A percentile compares a stretch with the other conserved stretches of the same genome.
phyloP scores from a whole-genome alignment of 2,888 invertebrate genomes.

The Meta bourneti region DNA sequence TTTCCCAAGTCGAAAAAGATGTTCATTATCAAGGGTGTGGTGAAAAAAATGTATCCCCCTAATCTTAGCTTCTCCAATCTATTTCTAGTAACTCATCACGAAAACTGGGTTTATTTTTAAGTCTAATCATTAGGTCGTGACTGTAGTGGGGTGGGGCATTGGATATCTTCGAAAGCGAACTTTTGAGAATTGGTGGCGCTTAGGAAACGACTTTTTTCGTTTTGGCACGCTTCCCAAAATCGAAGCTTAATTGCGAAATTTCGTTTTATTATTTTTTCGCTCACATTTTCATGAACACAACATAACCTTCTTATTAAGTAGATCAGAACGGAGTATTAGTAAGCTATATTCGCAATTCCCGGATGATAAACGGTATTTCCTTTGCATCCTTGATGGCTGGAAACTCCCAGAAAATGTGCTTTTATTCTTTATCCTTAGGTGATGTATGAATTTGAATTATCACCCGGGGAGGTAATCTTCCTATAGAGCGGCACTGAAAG shows the following conservation, averaged over 20 bases:
- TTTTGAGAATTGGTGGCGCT: conserved; percentile 35
- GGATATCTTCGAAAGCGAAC: conserved; percentile 8
- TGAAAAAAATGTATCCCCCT: conserved; percentile 45
- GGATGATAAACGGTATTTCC: not conserved
- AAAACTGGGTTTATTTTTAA: conserved; percentile 65
- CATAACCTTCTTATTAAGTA: conserved; percentile 4
- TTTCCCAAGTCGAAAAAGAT: conserved; percentile 52
- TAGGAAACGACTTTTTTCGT: not conserved
- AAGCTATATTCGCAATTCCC: conserved; percentile 40
- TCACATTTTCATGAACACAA: not conserved
- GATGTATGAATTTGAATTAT: no score
- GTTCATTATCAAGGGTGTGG: conserved; percentile 70
- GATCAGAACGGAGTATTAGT: conserved; percentile 26
- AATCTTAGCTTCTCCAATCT: conserved; percentile 62
- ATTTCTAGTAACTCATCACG: conserved; percentile 58
- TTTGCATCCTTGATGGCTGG: not conserved
- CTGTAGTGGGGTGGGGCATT: conserved; percentile 37
- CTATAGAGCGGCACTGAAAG: no score
- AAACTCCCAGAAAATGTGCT: no score
- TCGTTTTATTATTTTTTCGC: not conserved
- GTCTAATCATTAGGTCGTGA: conserved; percentile 58
- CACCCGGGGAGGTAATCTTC: no score
- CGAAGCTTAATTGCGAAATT: conserved; percentile 34
- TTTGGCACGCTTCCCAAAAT: conserved; percentile 56
- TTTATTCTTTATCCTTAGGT: no score